Conservation (phyloP, 2,888 invertebrate species). For the Phymatocera aterrima region DNA sequence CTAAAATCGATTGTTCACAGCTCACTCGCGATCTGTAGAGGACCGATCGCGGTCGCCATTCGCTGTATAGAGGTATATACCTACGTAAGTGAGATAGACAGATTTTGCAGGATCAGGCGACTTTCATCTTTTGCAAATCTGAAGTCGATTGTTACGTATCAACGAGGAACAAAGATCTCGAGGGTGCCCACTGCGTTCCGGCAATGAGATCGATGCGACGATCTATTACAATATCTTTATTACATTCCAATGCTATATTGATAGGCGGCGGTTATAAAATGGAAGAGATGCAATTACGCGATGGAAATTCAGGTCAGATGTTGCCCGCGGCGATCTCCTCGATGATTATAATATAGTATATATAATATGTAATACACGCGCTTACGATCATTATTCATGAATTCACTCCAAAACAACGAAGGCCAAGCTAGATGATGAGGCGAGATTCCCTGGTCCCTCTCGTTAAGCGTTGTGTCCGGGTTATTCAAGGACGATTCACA, state of each 20-base stretch:
- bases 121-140: neutral
- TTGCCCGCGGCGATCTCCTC: neutral
- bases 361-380: neutral
- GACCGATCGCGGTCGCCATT: too few relatives aligned
- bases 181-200: too few relatives aligned
- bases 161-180: neutral
- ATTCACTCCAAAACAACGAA: neutral
- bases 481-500: constrained; percentile 4
- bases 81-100: neutral
- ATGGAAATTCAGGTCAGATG: constrained; percentile 10
- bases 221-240: neutral
- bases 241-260: neutral
- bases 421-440: constrained; percentile 28
- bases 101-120: neutral
- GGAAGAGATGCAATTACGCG: neutral
- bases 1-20: too few relatives aligned
- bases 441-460: neutral
- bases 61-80: too few relatives aligned
- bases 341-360: neutral
- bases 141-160: too few relatives aligned
- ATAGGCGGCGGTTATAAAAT: neutral
- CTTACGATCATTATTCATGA: constrained; percentile 7
- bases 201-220: too few relatives aligned
- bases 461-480: neutral
- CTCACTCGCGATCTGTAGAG: too few relatives aligned